These are phyloP conservation scores for Heteromormyrus szaboi DNA, from an alignment of 2,797 vertebrate species.

Conservation along the genomic window DNA sequence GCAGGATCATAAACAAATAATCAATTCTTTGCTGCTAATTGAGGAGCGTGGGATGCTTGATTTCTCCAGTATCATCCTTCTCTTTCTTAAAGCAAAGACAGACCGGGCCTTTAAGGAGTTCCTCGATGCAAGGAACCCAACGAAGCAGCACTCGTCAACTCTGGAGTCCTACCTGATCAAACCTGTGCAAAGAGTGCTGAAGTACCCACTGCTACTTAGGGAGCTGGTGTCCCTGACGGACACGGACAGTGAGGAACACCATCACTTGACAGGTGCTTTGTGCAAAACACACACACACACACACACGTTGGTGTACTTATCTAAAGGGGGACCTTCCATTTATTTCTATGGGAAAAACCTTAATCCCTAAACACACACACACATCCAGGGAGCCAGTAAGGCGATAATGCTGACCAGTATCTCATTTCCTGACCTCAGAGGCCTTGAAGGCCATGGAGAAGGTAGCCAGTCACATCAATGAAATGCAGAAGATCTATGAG, in stretches of 20 bases:
- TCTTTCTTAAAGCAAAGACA: conserved; percentile 71
- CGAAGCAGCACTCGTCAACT: conserved; percentile 94
- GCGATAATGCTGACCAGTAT: background rate
- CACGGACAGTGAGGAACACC: conserved; percentile 88
- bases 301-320: background rate
- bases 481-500: conserved; percentile 99
- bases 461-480: conserved; percentile 96
- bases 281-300: background rate
- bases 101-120: conserved; percentile 90
- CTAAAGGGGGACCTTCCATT: background rate
- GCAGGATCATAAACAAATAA: background rate
- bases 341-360: background rate
- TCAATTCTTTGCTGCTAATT: background rate
- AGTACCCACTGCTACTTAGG: conserved; percentile 89
- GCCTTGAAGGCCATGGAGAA: conserved; percentile 97
- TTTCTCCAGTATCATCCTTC: conserved; percentile 1
- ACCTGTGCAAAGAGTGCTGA: conserved; percentile 93
- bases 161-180: conserved; percentile 97
- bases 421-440: conserved; percentile 57
- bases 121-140: conserved; percentile 84
- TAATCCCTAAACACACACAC: too few species aligned
- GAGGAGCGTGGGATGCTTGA: background rate
- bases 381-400: background rate
- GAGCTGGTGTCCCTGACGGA: conserved; percentile 94
- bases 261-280: conserved; percentile 80